Evolutionary conservation across 2,113 vertebrate genomes (phyloP).

Genomic region (Andinoacara biseriatus): DNA sequence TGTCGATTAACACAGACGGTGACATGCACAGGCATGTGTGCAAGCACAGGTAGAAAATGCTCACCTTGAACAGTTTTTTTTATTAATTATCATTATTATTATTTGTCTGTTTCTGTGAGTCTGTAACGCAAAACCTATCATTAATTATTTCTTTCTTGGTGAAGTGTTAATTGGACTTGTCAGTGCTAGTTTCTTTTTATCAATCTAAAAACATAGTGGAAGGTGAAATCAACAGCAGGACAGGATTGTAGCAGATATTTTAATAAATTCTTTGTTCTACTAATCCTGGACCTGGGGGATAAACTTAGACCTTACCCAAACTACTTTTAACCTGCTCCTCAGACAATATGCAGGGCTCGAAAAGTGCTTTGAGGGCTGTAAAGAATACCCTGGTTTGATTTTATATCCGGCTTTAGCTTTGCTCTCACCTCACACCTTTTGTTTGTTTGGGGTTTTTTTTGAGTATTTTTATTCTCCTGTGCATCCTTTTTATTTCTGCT

Average conservation of each 20-base stretch:
- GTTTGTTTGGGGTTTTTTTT: neutral
- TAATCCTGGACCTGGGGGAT: slow-evolving; percentile 36
- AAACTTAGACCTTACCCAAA: slow-evolving; percentile 42
- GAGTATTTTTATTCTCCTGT: neutral
- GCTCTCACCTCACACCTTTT: neutral
- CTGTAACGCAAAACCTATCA: neutral
- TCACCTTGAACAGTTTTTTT: neutral
- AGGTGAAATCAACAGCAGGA: neutral
- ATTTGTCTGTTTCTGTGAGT: neutral
- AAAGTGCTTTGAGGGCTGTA: slow-evolving; percentile 37
- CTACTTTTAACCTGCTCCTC: slow-evolving; percentile 53
- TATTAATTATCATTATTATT: too few relatives aligned
- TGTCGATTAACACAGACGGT: neutral
- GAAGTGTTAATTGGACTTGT: neutral
- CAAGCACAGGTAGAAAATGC: neutral
- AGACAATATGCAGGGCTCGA: slow-evolving; percentile 47
- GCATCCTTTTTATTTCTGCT: neutral
- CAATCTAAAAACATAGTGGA: neutral
- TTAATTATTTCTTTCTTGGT: neutral
- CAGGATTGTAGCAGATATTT: slow-evolving; percentile 4
- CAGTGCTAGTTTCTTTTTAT: neutral
- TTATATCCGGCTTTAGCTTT: slow-evolving; percentile 40
- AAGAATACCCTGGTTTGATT: slow-evolving; percentile 51
- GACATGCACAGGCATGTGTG: neutral
- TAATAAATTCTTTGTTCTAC: slow-evolving; percentile 49